phyloP scores from a whole-genome alignment of 2,797 vertebrate species.

The Emys orbicularis region DNA sequence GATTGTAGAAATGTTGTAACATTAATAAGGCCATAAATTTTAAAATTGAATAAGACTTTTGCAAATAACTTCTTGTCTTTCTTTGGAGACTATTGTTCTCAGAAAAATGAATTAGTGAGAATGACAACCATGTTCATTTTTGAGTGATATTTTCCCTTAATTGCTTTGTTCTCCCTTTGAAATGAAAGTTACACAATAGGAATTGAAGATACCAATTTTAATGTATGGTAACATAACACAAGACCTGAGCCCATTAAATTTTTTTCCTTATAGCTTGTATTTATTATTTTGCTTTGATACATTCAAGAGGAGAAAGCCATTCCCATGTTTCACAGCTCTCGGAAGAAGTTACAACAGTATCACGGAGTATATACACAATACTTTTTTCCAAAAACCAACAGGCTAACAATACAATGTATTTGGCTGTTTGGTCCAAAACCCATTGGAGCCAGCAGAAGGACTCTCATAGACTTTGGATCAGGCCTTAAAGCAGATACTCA shows the following conservation, averaged over 20 bases:
- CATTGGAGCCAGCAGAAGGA: background rate
- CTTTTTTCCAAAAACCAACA: background rate
- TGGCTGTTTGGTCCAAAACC: background rate
- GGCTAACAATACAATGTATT: background rate
- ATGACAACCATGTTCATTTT: background rate
- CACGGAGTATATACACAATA: accelerated
- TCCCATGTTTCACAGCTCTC: accelerated
- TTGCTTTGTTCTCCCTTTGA: background rate
- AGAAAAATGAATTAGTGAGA: background rate
- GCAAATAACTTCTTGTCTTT: conserved; percentile 21
- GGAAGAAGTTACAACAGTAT: background rate
- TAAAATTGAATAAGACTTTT: conserved; percentile 19
- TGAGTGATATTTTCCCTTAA: background rate
- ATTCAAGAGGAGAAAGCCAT: background rate
- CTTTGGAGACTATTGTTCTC: background rate
- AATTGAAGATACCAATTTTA: background rate
- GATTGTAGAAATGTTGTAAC: background rate
- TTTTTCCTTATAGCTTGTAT: background rate
- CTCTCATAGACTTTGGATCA: background rate
- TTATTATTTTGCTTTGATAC: background rate
- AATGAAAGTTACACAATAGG: background rate
- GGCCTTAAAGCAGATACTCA: background rate
- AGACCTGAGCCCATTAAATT: accelerated
- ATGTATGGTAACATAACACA: background rate
- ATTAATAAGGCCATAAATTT: background rate